Base-by-base conservation (phyloP, 1,140 invertebrate species). In the Sycobia sp. region DNA sequence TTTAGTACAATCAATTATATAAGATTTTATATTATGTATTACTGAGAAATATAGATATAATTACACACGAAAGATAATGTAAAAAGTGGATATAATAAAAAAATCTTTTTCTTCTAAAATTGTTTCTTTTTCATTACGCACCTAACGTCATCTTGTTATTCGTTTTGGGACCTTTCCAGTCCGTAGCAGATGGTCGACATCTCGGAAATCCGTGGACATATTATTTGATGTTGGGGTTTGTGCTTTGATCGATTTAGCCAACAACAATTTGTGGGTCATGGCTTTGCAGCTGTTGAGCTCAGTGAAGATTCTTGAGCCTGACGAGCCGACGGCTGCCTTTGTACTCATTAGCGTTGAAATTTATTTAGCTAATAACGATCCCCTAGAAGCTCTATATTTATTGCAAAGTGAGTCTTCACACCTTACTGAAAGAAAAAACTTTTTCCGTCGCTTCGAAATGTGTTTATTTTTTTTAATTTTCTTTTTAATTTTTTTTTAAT, bases 341-440 rank as follows among this genome's bases (percentile, higher is more conserved):
- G 53, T 65, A 44, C 38, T 77, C 3, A 56, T 77, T 5, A 60
- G 70, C 8, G 66, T 61, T n/a, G 70, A 77, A 57, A 73, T 76
- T 67, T 74, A 71, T 62, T 64, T 78, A 68, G 71, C 70, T 27
- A 76, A 76, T 67, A 60, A 65, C 13, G 58, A 68, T 44, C 53
- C 64, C 9, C 3, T 74, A 27, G 62, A 76, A 38, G 76, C 74
- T 46, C 65, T 71, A 18, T 47, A 47, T 9, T 66, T 77, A 43
- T 50, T 78, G 7, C 72, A 69, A 67, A 54, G 71, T 77, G 66
- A 77, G 73, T 76, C 22, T 27, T 51, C n/a, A 3, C 36, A 4
- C 10, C n/a, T 39, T 39, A 14, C 13, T 14, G 5, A 14, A 39
- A n/a, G n/a, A n/a, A n/a, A n/a, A n/a, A n/a, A n/a, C n/a, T 25